Conservation (phyloP, 2,797 vertebrate species). For the Sebastes itinus region DNA sequence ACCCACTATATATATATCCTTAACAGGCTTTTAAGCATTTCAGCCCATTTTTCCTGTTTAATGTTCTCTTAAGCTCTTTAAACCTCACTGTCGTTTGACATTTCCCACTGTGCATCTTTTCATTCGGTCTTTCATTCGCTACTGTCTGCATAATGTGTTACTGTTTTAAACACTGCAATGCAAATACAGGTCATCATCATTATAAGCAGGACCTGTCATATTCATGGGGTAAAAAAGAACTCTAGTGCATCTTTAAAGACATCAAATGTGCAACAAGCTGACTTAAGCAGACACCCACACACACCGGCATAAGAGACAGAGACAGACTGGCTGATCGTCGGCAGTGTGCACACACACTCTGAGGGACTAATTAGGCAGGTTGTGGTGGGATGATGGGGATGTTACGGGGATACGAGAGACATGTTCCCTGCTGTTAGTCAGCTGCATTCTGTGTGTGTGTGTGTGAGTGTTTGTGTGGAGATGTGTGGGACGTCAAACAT, state of each 20-base stretch:
- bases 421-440: conserved; percentile 50
- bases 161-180: background rate
- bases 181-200: conserved; percentile 31
- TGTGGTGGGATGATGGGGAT: conserved; percentile 60
- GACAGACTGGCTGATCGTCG: conserved; percentile 42
- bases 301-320: background rate
- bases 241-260: conserved; percentile 38
- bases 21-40: background rate
- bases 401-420: conserved; percentile 46
- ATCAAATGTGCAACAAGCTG: conserved; percentile 53
- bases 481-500: conserved; percentile 54
- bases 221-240: background rate
- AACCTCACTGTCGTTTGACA: background rate
- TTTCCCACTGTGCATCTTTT: background rate
- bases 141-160: background rate
- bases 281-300: conserved; percentile 52
- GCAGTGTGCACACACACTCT: conserved; percentile 49
- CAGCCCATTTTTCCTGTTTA: background rate
- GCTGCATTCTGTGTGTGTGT: conserved; percentile 17
- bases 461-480: background rate
- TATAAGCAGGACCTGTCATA: conserved; percentile 6
- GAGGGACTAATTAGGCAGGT: conserved; percentile 73
- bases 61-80: background rate
- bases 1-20: background rate
- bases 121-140: background rate